Evolutionary conservation across 2,797 vertebrate species (phyloP).

Genomic region (Adelosebastes latens): DNA sequence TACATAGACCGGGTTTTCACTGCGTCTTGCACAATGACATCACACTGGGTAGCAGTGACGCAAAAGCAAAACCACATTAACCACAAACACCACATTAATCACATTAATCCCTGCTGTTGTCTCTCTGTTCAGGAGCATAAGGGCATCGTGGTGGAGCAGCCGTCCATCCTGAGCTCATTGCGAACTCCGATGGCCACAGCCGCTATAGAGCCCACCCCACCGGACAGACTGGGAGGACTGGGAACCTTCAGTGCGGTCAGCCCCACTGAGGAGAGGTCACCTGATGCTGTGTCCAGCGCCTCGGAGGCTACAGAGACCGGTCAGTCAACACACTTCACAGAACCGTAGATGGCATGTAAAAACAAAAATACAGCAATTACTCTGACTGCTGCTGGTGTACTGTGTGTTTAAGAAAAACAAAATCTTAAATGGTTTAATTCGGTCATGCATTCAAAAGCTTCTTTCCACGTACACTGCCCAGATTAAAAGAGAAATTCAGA

Average conservation of each 20-base stretch:
- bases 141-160: constrained; percentile 93
- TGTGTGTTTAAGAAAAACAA: not conserved
- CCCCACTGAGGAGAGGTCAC: constrained; percentile 90
- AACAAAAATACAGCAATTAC: not conserved
- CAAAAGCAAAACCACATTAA: not conserved
- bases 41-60: not conserved
- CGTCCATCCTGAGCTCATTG: constrained; percentile 86
- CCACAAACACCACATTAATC: constrained; percentile 14
- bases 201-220: constrained; percentile 80
- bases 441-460: not conserved
- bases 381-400: not conserved
- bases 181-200: constrained; percentile 79
- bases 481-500: too few species aligned
- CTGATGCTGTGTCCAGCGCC: constrained; percentile 92
- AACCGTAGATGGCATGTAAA: not conserved
- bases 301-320: constrained; percentile 94
- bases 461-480: not conserved
- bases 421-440: not conserved
- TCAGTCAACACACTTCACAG: constrained; percentile 73
- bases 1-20: not conserved
- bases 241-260: constrained; percentile 82
- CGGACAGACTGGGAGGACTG: constrained; percentile 78
- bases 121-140: constrained; percentile 87
- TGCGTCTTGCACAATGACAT: not conserved
- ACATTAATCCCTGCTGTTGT: constrained; percentile 41